Conservation (phyloP, 2,888 invertebrate species). For the Loripinus fragilis region DNA sequence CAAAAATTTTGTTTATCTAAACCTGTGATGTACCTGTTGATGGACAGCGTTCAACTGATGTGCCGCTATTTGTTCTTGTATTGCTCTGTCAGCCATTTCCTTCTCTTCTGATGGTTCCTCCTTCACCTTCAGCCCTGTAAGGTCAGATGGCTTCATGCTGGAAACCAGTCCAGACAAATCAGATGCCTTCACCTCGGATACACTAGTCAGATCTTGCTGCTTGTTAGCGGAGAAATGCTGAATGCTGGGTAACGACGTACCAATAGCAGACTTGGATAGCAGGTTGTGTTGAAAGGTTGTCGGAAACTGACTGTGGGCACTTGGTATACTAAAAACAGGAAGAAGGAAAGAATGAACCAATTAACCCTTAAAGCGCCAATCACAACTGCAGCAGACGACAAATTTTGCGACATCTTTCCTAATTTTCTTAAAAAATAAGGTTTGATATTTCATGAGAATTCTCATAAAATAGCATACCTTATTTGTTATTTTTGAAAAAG, state of each 20-base stretch:
- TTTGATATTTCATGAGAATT: too few species aligned
- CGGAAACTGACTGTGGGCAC: slow-evolving; percentile 54
- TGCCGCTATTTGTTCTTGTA: slow-evolving; percentile 59
- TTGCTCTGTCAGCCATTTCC: slow-evolving; percentile 58
- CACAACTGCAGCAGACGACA: too few species aligned
- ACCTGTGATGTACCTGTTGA: slow-evolving; percentile 47
- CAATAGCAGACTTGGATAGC: slow-evolving; percentile 31
- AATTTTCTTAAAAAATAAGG: too few species aligned
- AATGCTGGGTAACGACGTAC: slow-evolving; percentile 55
- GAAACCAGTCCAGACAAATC: slow-evolving; percentile 45
- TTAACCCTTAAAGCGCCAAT: too few species aligned
- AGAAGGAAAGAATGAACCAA: too few species aligned
- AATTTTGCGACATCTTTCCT: too few species aligned
- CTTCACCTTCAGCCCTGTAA: slow-evolving; percentile 58
- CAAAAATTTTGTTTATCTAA: too few species aligned
- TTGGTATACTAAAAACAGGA: slow-evolving; percentile 53
- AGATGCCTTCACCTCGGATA: slow-evolving; percentile 45
- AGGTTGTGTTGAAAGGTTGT: slow-evolving; percentile 41
- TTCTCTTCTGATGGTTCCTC: slow-evolving; percentile 57
- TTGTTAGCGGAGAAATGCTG: slow-evolving; percentile 56
- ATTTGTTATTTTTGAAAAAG: too few species aligned
- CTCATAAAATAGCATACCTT: too few species aligned
- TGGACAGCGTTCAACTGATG: slow-evolving; percentile 60
- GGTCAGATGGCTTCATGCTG: slow-evolving; percentile 51
- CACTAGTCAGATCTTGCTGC: slow-evolving; percentile 20